A percentile compares a stretch with the other conserved stretches of the same genome.
Conservation (phyloP, 2,888 invertebrate species). For the Dicranocentrus wangi region DNA sequence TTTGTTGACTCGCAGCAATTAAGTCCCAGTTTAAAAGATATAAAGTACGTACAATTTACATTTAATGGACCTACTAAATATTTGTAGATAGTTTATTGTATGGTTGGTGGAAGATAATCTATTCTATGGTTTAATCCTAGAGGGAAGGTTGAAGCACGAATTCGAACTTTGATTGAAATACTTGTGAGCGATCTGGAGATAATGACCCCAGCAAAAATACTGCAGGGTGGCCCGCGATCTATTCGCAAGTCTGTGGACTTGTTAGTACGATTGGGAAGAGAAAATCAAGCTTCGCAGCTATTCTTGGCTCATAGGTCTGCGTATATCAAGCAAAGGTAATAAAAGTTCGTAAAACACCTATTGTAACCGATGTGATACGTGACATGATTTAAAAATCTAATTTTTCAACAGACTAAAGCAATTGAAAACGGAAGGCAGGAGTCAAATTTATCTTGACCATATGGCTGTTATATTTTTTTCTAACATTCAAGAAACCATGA, state of each 20-base stretch:
- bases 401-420: conserved; percentile 89
- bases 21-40: conserved; percentile 76
- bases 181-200: conserved; percentile 88
- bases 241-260: conserved; percentile 88
- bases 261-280: conserved; percentile 84
- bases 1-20: conserved; percentile 68
- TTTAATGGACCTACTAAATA: conserved; percentile 4
- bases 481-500: conserved; percentile 84
- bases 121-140: conserved; percentile 74
- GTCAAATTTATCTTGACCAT: conserved; percentile 85
- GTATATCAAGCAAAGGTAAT: conserved; percentile 75
- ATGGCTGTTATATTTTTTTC: conserved; percentile 89
- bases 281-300: conserved; percentile 78
- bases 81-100: neutral
- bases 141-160: conserved; percentile 80
- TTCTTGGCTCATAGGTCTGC: conserved; percentile 77
- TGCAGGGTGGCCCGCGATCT: conserved; percentile 91
- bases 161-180: conserved; percentile 87
- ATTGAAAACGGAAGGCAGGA: conserved; percentile 87
- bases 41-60: conserved; percentile 74
- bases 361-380: conserved; percentile 75
- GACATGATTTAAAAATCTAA: no score
- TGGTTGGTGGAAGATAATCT: neutral
- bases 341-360: no score
- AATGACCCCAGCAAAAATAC: conserved; percentile 90